Percentiles rank a stretch among this genome's conserved stretches.
phyloP scores from a whole-genome alignment of 2,888 invertebrate genomes.

The Tethea ocularis region DNA sequence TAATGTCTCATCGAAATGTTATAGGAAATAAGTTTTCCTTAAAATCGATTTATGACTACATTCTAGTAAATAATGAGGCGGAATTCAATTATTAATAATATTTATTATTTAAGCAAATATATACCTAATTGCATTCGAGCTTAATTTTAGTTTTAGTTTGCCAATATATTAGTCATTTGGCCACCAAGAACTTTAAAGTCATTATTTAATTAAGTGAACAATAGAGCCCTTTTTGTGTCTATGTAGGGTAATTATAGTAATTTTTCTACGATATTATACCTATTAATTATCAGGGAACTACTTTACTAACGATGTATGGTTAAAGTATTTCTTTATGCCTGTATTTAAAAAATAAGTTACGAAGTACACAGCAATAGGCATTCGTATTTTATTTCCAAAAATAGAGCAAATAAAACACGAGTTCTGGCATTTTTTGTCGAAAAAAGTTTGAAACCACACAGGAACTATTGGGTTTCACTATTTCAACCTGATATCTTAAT shows the following conservation, averaged over 20 bases:
- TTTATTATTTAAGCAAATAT: background rate
- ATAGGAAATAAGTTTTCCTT: background rate
- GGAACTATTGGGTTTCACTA: conserved; percentile 61
- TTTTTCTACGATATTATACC: no score
- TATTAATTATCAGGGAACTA: no score
- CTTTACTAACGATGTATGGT: background rate
- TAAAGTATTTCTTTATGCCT: background rate
- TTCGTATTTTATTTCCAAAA: conserved; percentile 14
- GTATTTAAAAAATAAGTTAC: background rate
- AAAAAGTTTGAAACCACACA: conserved; percentile 48
- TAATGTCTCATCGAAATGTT: conserved; percentile 1
- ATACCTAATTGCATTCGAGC: background rate
- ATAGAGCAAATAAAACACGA: conserved; percentile 33
- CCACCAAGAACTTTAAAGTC: no score
- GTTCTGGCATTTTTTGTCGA: conserved; percentile 41
- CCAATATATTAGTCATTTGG: no score
- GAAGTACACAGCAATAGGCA: conserved; percentile 7
- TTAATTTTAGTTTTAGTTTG: no score
- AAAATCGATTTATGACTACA: background rate
- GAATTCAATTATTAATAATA: background rate
- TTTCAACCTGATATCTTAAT: conserved; percentile 59
- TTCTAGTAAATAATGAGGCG: background rate
- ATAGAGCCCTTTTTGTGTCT: no score
- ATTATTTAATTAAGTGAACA: no score
- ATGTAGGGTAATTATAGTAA: no score